A percentile compares a stretch with the other conserved stretches of the same genome.
Evolutionary conservation across 2,888 invertebrate species (phyloP).

Genomic region (Aphodius granarius): DNA sequence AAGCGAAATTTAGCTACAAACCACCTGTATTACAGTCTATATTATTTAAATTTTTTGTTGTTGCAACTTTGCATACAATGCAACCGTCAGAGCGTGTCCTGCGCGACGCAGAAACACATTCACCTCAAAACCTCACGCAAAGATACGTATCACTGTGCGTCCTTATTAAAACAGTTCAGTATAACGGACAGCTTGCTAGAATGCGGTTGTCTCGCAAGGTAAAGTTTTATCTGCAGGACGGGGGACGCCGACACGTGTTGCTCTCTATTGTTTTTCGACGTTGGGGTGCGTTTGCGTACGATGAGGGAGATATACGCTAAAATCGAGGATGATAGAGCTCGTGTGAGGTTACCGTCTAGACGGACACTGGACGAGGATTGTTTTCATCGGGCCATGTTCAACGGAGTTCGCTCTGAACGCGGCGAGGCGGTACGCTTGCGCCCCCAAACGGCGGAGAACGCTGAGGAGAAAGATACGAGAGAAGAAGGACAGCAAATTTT

Average conservation of each 20-base stretch:
- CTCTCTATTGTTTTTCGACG: not conserved
- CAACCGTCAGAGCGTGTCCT: not conserved
- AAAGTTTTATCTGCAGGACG: not conserved
- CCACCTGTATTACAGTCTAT: no score
- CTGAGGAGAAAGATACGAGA: not conserved
- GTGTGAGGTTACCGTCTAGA: conserved; percentile 34
- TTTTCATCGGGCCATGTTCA: conserved; percentile 22
- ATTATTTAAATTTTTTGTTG: not conserved
- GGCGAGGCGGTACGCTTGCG: conserved; percentile 37
- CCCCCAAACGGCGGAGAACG: conserved; percentile 19
- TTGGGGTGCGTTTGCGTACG: not conserved
- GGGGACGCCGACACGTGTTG: not conserved
- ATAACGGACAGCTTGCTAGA: not conserved
- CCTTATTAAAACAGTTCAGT: not conserved
- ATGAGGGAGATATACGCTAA: not conserved
- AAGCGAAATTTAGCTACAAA: no score
- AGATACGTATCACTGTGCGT: not conserved
- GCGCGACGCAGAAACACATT: not conserved
- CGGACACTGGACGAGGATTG: conserved; percentile 38
- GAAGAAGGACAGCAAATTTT: not conserved
- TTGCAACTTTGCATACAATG: not conserved
- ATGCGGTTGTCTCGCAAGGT: not conserved
- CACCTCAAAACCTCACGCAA: not conserved
- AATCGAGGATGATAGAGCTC: conserved; percentile 27
- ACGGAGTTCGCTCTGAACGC: conserved; percentile 34